These are phyloP conservation scores for Oxyura jamaicensis DNA, from an alignment of 2,113 vertebrate genomes.

Conservation along the genomic window DNA sequence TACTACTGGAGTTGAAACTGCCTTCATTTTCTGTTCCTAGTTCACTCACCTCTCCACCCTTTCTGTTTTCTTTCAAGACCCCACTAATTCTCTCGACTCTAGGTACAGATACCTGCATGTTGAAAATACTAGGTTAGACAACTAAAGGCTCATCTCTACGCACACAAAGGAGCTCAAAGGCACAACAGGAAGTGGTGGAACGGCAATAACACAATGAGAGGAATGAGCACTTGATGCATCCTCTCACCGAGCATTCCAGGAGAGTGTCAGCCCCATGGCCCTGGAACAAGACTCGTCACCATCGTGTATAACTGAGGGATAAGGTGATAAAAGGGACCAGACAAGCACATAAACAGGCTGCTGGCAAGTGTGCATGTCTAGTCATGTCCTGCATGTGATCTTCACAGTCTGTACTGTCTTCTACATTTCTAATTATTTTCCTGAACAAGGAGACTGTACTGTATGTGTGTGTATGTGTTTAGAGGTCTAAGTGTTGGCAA, in stretches of 20 bases:
- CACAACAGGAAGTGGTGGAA: neutral
- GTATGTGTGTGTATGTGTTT: neutral
- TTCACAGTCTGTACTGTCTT: neutral
- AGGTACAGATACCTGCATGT: neutral
- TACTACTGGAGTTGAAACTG: neutral
- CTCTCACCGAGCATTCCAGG: neutral
- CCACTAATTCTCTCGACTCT: neutral
- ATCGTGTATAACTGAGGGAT: neutral
- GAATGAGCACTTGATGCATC: neutral
- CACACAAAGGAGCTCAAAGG: neutral
- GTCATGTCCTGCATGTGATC: neutral
- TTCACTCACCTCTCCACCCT: neutral
- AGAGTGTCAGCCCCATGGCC: neutral
- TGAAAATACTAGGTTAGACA: neutral
- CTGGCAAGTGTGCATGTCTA: neutral
- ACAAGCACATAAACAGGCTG: neutral
- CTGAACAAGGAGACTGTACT: fast-evolving
- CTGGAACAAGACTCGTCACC: neutral
- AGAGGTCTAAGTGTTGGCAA: neutral
- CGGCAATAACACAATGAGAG: neutral
- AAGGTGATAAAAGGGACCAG: neutral
- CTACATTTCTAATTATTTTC: neutral
- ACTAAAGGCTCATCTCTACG: neutral
- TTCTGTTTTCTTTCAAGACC: neutral
- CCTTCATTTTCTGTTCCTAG: neutral